Evolutionary conservation across 2,797 vertebrate genomes (phyloP), one percentile per base, ranked within the genome.

Genomic region (Erethizon dorsatum): DNA sequence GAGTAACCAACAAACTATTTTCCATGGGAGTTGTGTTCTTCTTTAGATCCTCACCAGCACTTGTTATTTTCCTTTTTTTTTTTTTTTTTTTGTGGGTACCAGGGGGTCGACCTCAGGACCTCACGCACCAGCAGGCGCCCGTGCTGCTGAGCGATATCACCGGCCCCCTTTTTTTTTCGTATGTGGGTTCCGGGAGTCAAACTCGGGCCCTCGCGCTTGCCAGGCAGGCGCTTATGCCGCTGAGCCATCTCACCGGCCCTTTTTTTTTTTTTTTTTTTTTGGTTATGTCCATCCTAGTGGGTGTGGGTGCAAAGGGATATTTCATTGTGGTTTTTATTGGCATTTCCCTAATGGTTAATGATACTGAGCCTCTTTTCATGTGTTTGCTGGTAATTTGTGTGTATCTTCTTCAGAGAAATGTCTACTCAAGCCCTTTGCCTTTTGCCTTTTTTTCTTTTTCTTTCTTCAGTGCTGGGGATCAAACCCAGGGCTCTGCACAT

Each of bases 341-440:
- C 24, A 41, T 94, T 85, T 93, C 20, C 67, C 63, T 65, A 0
- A 15, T 92, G 79, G 71, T 50, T 37, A 67, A 52, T 45, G 45
- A 52, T n/a, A 6, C 28, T 45, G 61, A 65, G 7, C 26, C 24
- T 65, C 12, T 85, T 80, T 61, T 89, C 45, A 37, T 50, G 24
- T 31, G 37, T 54, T 83, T 84, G 11, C 7, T 88, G 57, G 47
- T n/a, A 86, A 71, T 88, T 78, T 82, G 56, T 63, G 15, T 54
- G 2, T 57, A 61, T 88, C 41, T 90, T 75, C 56, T 92, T 96
- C 67, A 67, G 83, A 86, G 77, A 96, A 91, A 73, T 50, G 18
- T 78, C 69, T 93, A 8, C 31, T 88, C 80, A 88, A 47, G 75
- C 5, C 37, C 22, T 82, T 96, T 69, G 28, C n/a, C 28, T 63